Conservation (phyloP, 2,113 vertebrate genomes). For the Chloroceryle aenea region DNA sequence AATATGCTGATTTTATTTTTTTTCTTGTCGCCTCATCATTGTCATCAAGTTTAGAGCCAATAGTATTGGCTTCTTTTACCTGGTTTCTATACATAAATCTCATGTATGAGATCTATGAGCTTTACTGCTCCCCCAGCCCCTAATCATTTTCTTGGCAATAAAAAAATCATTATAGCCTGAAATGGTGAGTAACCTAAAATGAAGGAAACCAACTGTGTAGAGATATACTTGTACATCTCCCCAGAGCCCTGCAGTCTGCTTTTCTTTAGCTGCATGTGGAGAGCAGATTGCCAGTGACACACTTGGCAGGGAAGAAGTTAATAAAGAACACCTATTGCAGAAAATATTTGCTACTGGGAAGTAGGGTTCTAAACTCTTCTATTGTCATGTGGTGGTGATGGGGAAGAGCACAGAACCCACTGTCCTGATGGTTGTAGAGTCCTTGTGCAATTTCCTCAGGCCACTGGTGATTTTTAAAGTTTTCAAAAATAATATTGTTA, state of each 20-base stretch:
- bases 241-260: neutral
- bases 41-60: neutral
- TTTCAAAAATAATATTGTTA: neutral
- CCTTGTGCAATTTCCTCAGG: neutral
- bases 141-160: neutral
- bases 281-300: neutral
- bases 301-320: neutral
- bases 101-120: neutral
- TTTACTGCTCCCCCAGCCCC: neutral
- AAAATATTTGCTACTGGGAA: neutral
- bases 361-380: neutral
- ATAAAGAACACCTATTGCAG: neutral
- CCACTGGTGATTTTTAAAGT: neutral
- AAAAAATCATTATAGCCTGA: neutral
- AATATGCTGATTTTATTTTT: neutral
- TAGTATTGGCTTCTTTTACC: neutral
- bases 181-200: neutral
- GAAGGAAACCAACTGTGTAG: neutral
- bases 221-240: neutral
- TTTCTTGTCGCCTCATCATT: neutral
- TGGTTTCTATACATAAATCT: neutral
- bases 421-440: neutral
- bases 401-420: neutral
- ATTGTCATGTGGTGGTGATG: neutral
- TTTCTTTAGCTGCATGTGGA: neutral